Evolutionary conservation across 2,888 invertebrate species (phyloP), one percentile per base, ranked within the genome.

Genomic region (Glyphotaelius pellucidus): DNA sequence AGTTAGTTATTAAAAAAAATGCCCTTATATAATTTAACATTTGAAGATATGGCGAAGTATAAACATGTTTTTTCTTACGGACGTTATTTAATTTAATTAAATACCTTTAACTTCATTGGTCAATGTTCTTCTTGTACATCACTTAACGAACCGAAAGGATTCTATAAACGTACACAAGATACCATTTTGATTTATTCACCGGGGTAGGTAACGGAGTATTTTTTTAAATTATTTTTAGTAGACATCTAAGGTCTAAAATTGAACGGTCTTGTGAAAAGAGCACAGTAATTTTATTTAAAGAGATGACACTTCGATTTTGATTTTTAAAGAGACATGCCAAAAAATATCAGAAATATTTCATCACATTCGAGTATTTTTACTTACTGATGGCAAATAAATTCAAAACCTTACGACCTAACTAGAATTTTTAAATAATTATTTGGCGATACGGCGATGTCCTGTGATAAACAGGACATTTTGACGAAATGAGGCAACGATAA

Each of bases 401-500:
- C 25, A 67, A 67, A n/a, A 67, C 7, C 25, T 7, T 2, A n/a
- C n/a, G n/a, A n/a, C n/a, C 25, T 67, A 67, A 67, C 25, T 25
- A 67, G 67, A 31, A 87, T 52, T 32, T 87, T 19, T 32, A 87
- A 87, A 86, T 52, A 87, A 87, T 52, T 52, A 87, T 52, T 87
- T 52, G 3, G 52, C 42, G 32, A 87, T n/a, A 52, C 87, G 30
- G 42, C 86, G 38, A 47, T 47, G 30, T 86, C 35, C 32, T 32
- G 88, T 35, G n/a, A 89, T 35, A 79, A 89, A 35, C 88, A 79
- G 88, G 52, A 32, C 42, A 30, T 30, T 79, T 32, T 89, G 67
- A 38, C 88, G 38, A 31, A 89, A 89, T 89, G 79, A 79, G 35
- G 31, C 19, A 80, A 80, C 88, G 32, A 89, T 89, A 89, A 89